phyloP scores from a whole-genome alignment of 2,888 invertebrate species.

The Emesis russula region DNA sequence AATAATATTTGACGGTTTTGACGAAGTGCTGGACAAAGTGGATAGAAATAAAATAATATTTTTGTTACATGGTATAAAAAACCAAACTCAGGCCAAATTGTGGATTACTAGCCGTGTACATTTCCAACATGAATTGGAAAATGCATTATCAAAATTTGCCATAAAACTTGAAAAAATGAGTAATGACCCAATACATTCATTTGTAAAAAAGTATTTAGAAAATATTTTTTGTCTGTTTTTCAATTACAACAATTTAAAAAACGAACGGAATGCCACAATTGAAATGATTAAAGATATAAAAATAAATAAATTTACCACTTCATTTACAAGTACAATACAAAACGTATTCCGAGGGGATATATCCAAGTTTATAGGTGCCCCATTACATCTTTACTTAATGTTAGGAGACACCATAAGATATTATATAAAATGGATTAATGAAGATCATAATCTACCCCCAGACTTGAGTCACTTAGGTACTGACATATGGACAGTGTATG shows the following conservation, averaged over 20 bases:
- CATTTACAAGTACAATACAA: conserved; percentile 1
- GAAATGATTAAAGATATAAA: neutral
- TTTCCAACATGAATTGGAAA: neutral
- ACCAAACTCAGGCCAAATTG: neutral
- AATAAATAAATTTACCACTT: neutral
- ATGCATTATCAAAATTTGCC: neutral
- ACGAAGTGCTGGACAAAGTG: neutral
- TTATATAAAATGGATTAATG: neutral
- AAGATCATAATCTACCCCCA: neutral
- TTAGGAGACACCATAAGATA: neutral
- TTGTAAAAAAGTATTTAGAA: neutral
- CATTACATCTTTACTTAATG: conserved; percentile 29
- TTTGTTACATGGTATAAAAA: neutral
- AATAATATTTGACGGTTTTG: conserved; percentile 2
- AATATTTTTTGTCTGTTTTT: neutral
- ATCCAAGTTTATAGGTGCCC: conserved; percentile 6
- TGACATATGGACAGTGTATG: conserved; percentile 25
- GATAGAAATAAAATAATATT: neutral
- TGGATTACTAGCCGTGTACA: conserved; percentile 8
- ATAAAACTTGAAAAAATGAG: conserved; percentile 6
- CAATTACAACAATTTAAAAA: neutral
- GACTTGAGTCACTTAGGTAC: conserved; percentile 11
- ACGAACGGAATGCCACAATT: neutral
- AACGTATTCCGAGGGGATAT: neutral
- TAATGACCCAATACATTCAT: neutral